phyloP scores from a whole-genome alignment of 2,888 invertebrate genomes.

The Hypolimnas misippus region DNA sequence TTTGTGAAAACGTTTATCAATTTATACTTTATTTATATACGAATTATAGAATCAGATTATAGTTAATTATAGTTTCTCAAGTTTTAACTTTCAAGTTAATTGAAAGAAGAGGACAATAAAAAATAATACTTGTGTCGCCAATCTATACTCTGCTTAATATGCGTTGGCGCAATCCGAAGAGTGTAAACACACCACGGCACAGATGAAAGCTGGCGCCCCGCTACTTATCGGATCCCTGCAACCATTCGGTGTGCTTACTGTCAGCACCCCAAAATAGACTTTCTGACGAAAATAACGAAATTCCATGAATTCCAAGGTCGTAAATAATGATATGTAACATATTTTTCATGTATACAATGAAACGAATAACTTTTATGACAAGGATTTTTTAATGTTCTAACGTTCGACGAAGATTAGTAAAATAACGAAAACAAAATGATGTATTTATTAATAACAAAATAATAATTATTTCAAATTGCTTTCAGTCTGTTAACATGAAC shows the following conservation, averaged over 20 bases:
- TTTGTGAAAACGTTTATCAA: not conserved
- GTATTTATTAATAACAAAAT: too few species aligned
- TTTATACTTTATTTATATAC: not conserved
- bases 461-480: not conserved
- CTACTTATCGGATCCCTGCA: slow-evolving; percentile 78
- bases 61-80: not conserved
- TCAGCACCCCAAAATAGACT: slow-evolving; percentile 78
- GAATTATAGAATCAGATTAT: not conserved
- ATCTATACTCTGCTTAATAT: slow-evolving; percentile 37
- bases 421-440: too few species aligned
- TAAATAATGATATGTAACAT: slow-evolving; percentile 6
- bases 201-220: slow-evolving; percentile 75
- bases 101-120: not conserved
- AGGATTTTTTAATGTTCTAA: not conserved
- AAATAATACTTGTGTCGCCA: slow-evolving; percentile 8
- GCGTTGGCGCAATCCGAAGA: slow-evolving; percentile 58
- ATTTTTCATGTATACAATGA: not conserved
- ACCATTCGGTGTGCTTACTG: slow-evolving; percentile 71
- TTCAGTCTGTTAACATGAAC: not conserved
- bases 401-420: too few species aligned
- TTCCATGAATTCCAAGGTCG: slow-evolving; percentile 33
- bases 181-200: slow-evolving; percentile 67
- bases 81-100: not conserved
- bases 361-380: not conserved
- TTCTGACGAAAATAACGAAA: slow-evolving; percentile 37